Evolutionary conservation across 2,888 invertebrate genomes (phyloP), one percentile per base, ranked within the genome.

Genomic region (Patella depressa): DNA sequence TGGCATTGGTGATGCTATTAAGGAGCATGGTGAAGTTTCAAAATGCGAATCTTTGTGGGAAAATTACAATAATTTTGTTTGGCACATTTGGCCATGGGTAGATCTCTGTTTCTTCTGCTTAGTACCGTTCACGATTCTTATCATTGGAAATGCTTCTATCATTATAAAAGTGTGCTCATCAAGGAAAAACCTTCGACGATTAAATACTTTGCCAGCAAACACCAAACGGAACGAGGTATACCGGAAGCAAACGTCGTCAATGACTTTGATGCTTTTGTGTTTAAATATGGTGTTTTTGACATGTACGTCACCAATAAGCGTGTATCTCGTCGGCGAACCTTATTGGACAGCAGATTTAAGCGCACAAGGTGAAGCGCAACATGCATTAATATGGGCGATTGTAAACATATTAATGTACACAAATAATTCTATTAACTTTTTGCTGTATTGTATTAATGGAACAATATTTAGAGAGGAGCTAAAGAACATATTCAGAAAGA

Each of bases 391-490:
- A 73, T 84, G 85, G 85, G 86, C 88, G 3, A 79, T 85, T 12
- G 83, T 83, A 4, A 85, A 86, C 78, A 81, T 88, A 74, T 77
- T 87, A 1, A 85, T 86, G 87, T 89, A 89, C 79, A 83, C 85
- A 34, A 87, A 87, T 77, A 87, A 87, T 77, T 83, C 88, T 29
- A 69, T 85, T 29, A 87, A 87, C 78, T 88, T 88, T 77, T 72
- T 88, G 3, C 73, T 88, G 17, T 89, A 89, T 75, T 88, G 87
- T 78, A 75, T 88, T 12, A 87, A 86, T 55, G 89, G 88, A 2
- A 82, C 85, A 15, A 83, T 83, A 19, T 89, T 89, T 78, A 78
- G 89, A 19, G 78, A 79, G 3, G 87, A 87, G 72, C 80, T 87
- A 14, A 76, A 79, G 73, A 73, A 75, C 45, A 76, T 87, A 69